Base-by-base conservation (phyloP, 2,888 invertebrate genomes). In the Rhorus exstirpatorius region DNA sequence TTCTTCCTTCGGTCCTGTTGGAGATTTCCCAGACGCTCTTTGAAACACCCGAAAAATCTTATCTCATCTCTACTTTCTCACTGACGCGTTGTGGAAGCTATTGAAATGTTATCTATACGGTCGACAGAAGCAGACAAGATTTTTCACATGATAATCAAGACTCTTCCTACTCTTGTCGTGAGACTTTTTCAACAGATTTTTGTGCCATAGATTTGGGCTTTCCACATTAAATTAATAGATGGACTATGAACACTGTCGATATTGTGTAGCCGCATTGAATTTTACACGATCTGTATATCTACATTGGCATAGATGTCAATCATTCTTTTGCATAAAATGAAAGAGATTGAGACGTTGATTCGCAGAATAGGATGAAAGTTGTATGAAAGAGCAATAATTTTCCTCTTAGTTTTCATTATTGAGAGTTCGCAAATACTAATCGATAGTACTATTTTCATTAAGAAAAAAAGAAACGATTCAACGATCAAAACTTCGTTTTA, bases 81-180 rank as follows among this genome's bases (percentile, higher is more conserved):
- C 79, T 41, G 53, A 60, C 44, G 53, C 65, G 65, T 79, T 71
- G n/a, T n/a, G n/a, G 58, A 72, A 72, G 63, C 76, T 51, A 72
- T 79, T 61, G 72, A 83, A 82, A 81, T 78, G 72, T 84, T 84
- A 85, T 85, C 79, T n/a, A n/a, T n/a, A 79, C n/a, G 49, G 58
- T 46, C 74, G 79, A 79, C 75, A 76, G 80, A 82, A 12, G 53
- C 67, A 67, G 21, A 49, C 58, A 49, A 60, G 38, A 41, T 46
- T 38, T 19, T 63, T 75, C 44, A 35, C 38, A 19, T 46, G 60
- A 44, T 53, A 71, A 78, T 71, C 55, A 65, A 79, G 65, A 24
- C 63, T 14, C 24, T 49, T 49, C 35, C 31, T 8, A 44, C 10
- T 61, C 10, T 24, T 31, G 21, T 60, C 55, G 44, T 31, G 46